phyloP scores from a whole-genome alignment of 1,140 invertebrate species.

The Pseudomyrmex concolor region DNA sequence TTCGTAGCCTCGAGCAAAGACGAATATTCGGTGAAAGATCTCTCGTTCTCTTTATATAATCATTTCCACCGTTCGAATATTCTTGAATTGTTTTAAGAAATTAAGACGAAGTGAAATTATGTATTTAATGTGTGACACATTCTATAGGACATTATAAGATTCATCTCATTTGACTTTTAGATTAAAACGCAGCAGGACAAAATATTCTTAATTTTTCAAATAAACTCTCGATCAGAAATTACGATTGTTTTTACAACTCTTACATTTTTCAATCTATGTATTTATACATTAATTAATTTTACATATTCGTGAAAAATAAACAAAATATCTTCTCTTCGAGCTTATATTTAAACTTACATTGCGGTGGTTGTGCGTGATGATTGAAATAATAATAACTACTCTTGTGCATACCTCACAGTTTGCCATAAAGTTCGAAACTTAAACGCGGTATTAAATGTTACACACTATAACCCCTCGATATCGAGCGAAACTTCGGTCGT shows the following conservation, averaged over 20 bases:
- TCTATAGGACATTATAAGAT: too few relatives aligned
- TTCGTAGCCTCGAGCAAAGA: slow-evolving; percentile 15
- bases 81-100: neutral
- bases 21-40: slow-evolving; percentile 21
- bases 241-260: too few relatives aligned
- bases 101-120: too few relatives aligned
- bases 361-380: neutral
- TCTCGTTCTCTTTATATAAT: neutral
- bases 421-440: neutral
- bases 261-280: neutral
- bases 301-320: too few relatives aligned
- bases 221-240: too few relatives aligned
- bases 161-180: too few relatives aligned
- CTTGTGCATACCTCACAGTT: neutral
- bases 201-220: too few relatives aligned
- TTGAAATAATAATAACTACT: neutral
- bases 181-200: too few relatives aligned
- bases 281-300: too few relatives aligned
- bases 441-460: slow-evolving; percentile 10
- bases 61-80: neutral
- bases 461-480: neutral
- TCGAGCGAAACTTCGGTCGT: neutral
- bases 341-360: neutral
- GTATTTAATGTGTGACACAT: too few relatives aligned
- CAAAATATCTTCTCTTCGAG: neutral